Base-by-base conservation (phyloP, 2,113 vertebrate genomes). In the Microtus pennsylvanicus region DNA sequence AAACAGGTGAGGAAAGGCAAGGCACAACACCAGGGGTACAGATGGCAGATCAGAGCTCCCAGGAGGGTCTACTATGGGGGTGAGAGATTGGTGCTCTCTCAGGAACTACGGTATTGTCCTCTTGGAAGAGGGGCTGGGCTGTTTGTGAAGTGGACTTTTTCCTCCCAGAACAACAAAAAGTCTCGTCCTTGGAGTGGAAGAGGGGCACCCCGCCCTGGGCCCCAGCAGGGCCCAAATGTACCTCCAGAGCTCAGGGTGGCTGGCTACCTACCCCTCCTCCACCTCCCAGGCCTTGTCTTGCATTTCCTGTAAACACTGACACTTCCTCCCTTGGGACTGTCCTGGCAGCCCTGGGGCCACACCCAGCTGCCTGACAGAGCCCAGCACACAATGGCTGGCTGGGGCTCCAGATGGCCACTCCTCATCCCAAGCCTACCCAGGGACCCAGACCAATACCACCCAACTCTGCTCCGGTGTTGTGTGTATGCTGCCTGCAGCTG, bases 291-390 rank as follows among this genome's bases (percentile, higher is more conserved):
- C 97, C 99, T 99, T 98, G 98, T 99, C 98, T 98, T 98, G 99
- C 99, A 99, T 99, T 99, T 99, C 99, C 99, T 99, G 99, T 99
- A 99, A 99, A 99, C 99, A 99, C 97, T 94, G 98, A 97, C 98
- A 87, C 98, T 99, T 99, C 99, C 99, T 99, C 99, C 98, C 99
- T 77, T 97, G 99, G 98, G 99, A 98, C 99, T 99, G 33, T 99
- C 99, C 99, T 99, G 98, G 98, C 98, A 99, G 98, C 98, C 98
- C 99, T 98, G 98, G 98, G 98, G 98, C 98, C 99, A 98, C 99
- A 97, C 99, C 99, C 98, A 72, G 6, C 1, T 7, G 17, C 90
- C 96, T 69, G n/a, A 38, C 45, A 11, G 0, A 96, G 97, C 97
- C 97, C 96, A 95, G 96, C 98, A 97, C 95, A 98, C 97, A 98